Base-by-base conservation (phyloP, 2,113 vertebrate species). In the Arizona elegans region DNA sequence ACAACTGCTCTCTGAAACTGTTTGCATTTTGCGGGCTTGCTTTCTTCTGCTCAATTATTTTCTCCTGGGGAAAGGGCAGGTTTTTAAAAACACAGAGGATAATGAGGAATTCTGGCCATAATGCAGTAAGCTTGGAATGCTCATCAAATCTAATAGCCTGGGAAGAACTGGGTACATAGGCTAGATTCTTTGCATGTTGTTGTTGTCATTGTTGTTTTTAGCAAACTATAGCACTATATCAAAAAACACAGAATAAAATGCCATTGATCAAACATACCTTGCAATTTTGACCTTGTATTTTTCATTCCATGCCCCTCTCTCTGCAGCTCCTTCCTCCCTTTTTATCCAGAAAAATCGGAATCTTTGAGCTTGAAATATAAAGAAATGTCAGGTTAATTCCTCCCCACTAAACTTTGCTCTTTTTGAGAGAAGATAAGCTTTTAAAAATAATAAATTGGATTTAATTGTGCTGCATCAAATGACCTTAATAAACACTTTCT, bases 81-180 rank as follows among this genome's bases (percentile, higher is more conserved):
- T 62, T 90, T 90, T 86, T 21, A 90, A 92, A 90, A 89, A 53
- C 85, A 88, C 21, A 47, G 87, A 75, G 50, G 59, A 86, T 89
- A 93, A 90, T 90, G 55, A 90, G 43, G 70, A 90, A 93, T 86
- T 53, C 89, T 90, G 70, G 13, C 13, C 19, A 4, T 52, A 88
- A 91, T 88, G 52, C 90, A 26, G 8, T 50, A 29, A 53, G 65
- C 17, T 29, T n/a, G 65, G 54, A 58, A 86, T 81, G 55, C 29
- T 91, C 11, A 85, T 26, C 47, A 23, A 85, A 50, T 85, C 9
- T 29, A 9, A 23, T 33, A 53, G 26, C 26, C 24, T 86, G 53
- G 88, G 47, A 92, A 92, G 50, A 70, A 62, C 21, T 70, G 47
- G 8, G n/a, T 54, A 50, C n/a, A 38, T 8, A 43, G 33, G 15